These are phyloP conservation scores for Dinoponera quadriceps DNA, from an alignment of 1,140 invertebrate genomes.

Conservation along the genomic window DNA sequence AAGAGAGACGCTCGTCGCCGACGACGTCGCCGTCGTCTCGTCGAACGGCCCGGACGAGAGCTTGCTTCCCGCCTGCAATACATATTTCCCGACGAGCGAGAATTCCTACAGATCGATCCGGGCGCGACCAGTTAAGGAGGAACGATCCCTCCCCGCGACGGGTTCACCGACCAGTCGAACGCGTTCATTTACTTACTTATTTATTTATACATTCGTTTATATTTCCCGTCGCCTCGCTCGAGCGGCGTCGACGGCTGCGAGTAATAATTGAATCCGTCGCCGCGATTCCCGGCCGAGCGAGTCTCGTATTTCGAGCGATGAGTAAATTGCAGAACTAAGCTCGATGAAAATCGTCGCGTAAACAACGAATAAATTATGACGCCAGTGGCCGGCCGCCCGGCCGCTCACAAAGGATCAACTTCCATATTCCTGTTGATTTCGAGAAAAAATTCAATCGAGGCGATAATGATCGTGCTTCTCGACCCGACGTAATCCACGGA, in stretches of 20 bases:
- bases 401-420: too few species aligned
- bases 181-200: too few species aligned
- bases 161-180: neutral
- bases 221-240: too few species aligned
- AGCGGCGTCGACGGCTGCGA: too few species aligned
- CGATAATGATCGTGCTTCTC: neutral
- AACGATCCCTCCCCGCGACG: constrained; percentile 20
- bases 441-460: too few species aligned
- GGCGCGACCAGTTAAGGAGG: neutral
- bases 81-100: constrained; percentile 43
- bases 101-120: constrained; percentile 45
- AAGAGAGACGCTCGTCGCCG: constrained; percentile 20
- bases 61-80: constrained; percentile 33
- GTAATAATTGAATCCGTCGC: too few species aligned
- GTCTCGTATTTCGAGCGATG: constrained; percentile 17
- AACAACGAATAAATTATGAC: too few species aligned
- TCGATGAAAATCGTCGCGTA: too few species aligned
- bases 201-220: too few species aligned
- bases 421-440: too few species aligned
- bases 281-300: neutral
- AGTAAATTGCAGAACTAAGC: too few species aligned
- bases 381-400: too few species aligned
- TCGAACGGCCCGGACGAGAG: constrained; percentile 19
- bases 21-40: constrained; percentile 24
- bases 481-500: neutral